phyloP scores from a whole-genome alignment of 1,140 invertebrate species.

The Ceratina calcarata region DNA sequence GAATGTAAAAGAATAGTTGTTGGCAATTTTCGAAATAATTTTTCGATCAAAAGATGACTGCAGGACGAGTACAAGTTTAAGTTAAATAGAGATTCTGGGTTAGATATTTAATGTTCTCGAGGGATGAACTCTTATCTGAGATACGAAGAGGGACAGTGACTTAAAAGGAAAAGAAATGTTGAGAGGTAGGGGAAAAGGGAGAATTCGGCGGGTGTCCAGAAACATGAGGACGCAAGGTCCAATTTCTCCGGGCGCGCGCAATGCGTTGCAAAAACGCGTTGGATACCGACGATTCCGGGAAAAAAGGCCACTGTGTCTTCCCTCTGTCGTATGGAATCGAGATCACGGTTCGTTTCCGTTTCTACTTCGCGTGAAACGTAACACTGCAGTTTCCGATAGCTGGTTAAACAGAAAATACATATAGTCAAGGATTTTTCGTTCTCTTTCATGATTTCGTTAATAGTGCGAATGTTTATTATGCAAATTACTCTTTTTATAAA shows the following conservation, averaged over 20 bases:
- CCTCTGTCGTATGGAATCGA: background rate
- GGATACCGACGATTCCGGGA: slow-evolving; percentile 29
- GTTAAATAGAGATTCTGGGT: no score
- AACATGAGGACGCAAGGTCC: slow-evolving; percentile 42
- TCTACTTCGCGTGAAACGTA: background rate
- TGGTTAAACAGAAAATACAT: no score
- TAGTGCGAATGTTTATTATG: no score
- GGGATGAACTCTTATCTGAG: slow-evolving; percentile 42
- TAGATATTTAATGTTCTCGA: background rate
- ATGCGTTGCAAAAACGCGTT: slow-evolving; percentile 40
- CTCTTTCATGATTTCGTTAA: no score
- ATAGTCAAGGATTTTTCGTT: no score
- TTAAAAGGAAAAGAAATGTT: background rate
- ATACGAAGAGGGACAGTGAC: background rate
- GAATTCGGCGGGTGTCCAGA: slow-evolving; percentile 42
- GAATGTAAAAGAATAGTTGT: no score
- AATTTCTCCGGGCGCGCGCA: slow-evolving; percentile 43
- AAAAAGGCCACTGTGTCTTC: slow-evolving; percentile 40
- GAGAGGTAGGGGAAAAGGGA: slow-evolving; percentile 24
- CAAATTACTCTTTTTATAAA: no score
- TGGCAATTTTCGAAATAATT: no score
- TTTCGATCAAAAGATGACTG: no score
- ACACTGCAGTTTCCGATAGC: background rate
- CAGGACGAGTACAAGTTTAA: no score
- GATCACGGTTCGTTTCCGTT: slow-evolving; percentile 10